A percentile compares a stretch with the other conserved stretches of the same genome.
These are phyloP conservation scores for Halcyon smyrnensis DNA, from an alignment of 2,797 vertebrate genomes.

Conservation along the genomic window DNA sequence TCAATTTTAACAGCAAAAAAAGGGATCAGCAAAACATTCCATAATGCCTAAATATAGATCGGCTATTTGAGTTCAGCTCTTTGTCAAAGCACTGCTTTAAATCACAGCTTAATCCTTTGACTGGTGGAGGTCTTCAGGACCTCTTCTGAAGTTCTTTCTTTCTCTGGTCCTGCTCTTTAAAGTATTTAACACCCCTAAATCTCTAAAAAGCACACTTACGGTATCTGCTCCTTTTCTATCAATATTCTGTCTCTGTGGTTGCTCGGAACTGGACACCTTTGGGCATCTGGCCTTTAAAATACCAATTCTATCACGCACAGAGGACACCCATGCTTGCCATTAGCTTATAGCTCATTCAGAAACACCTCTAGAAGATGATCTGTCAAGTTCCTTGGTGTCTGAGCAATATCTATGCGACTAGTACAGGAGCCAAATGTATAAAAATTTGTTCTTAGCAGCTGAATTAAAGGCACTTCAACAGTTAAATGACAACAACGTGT, in stretches of 20 bases:
- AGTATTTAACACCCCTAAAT: background rate
- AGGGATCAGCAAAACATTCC: background rate
- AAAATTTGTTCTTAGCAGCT: background rate
- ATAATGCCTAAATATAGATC: background rate
- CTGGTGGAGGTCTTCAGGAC: background rate
- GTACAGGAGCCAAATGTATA: background rate
- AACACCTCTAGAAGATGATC: background rate
- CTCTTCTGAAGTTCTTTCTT: background rate
- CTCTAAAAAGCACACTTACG: background rate
- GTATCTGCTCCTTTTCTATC: background rate
- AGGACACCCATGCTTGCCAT: background rate
- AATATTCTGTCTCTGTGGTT: background rate
- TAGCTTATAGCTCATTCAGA: background rate
- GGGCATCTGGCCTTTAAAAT: background rate
- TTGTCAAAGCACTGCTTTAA: background rate
- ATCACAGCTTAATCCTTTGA: background rate
- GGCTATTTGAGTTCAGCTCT: background rate
- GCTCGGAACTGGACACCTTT: background rate
- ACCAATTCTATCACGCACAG: background rate
- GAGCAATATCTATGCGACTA: background rate
- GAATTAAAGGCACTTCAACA: slow-evolving; percentile 19
- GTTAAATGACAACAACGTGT: background rate
- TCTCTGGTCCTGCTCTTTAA: background rate
- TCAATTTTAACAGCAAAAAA: background rate
- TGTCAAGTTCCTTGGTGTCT: background rate